These are phyloP conservation scores for Trematomus bernacchii DNA, from an alignment of 2,797 vertebrate genomes.

Conservation along the genomic window DNA sequence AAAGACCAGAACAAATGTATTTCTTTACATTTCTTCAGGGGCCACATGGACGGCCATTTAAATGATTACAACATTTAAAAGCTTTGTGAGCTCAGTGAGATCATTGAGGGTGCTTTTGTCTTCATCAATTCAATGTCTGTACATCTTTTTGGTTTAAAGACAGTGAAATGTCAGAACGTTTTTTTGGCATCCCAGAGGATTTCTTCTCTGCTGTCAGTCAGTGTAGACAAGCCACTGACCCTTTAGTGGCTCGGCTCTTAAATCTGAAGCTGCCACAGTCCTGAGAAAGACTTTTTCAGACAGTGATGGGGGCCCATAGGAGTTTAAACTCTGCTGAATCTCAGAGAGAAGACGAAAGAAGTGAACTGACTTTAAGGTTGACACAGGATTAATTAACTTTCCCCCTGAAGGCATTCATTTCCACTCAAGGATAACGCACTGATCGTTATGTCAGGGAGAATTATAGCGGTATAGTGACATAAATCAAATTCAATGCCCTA, in stretches of 20 bases:
- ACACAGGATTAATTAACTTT: neutral
- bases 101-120: constrained; percentile 4
- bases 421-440: neutral
- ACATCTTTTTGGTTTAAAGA: neutral
- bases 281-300: constrained; percentile 34
- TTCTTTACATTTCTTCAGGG: constrained; percentile 26
- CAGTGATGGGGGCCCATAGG: constrained; percentile 27
- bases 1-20: constrained; percentile 58
- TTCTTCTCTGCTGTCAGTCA: constrained; percentile 59
- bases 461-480: neutral
- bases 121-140: neutral
- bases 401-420: neutral
- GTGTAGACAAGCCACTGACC: constrained; percentile 33
- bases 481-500: neutral
- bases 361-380: neutral
- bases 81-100: constrained; percentile 4
- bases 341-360: constrained; percentile 6
- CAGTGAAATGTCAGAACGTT: constrained; percentile 26
- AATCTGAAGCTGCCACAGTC: constrained; percentile 37
- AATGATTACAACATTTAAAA: neutral
- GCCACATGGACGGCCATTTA: constrained; percentile 23
- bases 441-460: neutral
- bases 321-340: constrained; percentile 15
- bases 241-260: constrained; percentile 20
- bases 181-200: constrained; percentile 31